Conservation (phyloP, 2,797 vertebrate genomes). For the Melanotaenia maccullochi region DNA sequence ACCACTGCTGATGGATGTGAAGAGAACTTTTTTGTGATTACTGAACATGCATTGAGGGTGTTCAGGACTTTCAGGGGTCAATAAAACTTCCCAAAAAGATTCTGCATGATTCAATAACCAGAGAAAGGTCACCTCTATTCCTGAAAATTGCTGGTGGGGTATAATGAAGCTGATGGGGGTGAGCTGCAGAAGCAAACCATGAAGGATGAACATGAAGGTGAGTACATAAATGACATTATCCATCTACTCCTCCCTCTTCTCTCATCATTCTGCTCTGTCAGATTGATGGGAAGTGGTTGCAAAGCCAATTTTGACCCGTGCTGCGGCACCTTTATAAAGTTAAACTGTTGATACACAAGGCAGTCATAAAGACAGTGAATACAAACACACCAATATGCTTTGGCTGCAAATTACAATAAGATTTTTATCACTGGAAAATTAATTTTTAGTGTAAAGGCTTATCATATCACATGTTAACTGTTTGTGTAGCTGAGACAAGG, state of each 20-base stretch:
- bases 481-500: background rate
- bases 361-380: background rate
- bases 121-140: slow-evolving; percentile 1
- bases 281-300: background rate
- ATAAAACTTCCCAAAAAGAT: background rate
- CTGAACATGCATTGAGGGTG: background rate
- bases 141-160: slow-evolving; percentile 15
- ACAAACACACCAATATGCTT: background rate
- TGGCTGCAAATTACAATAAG: background rate
- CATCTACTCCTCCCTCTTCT: slow-evolving; percentile 4
- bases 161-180: background rate
- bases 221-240: slow-evolving; percentile 16
- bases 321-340: slow-evolving; percentile 1
- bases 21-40: background rate
- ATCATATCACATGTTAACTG: no score
- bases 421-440: slow-evolving; percentile 7
- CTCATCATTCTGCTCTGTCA: slow-evolving; percentile 19
- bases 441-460: slow-evolving; percentile 8
- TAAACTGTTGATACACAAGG: slow-evolving; percentile 1
- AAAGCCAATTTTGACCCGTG: slow-evolving; percentile 4
- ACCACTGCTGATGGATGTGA: slow-evolving; percentile 8
- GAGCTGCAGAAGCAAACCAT: slow-evolving; percentile 10
- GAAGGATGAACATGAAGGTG: slow-evolving; percentile 15
- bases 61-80: slow-evolving; percentile 28
- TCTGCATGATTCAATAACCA: background rate